Base-by-base conservation (phyloP, 2,797 vertebrate genomes). In the Hipposideros larvatus region DNA sequence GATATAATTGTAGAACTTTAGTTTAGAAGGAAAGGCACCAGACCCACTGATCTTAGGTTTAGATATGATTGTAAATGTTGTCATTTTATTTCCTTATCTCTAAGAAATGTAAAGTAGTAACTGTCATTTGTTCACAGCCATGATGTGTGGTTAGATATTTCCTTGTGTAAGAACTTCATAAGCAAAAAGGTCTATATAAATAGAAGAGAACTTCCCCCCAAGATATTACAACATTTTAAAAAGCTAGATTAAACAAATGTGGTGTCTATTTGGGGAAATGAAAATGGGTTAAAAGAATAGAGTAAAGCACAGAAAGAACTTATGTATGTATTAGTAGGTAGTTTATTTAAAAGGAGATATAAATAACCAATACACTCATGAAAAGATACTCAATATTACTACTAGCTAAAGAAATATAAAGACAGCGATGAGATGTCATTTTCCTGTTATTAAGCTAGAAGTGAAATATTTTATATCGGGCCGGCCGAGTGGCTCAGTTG, bases 31-130 rank as follows among this genome's bases (percentile, higher is more conserved):
- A 95, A 92, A 87, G 2, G 22, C n/a, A 93, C 21, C 19, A 4
- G 37, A 79, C 13, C 19, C 24, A 46, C 46, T 75, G 61, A 59
- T 70, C 28, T 53, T 48, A 8, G 19, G 46, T 90, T 92, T 59
- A 66, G 41, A 74, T 83, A 31, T 92, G 51, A 37, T 15, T 75
- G 86, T 70, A 83, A 6, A 75, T 59, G 90, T 55, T 87, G 70
- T 63, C 51, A 11, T 83, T 87, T 90, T 91, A 68, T 89, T 83
- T 94, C 55, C 11, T 95, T 57, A 86, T 80, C n/a, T 95, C 41
- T 85, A 78, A 82, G 48, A 93, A 68, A 79, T 78, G 11, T 11
- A 82, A 15, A 83, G 11, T n/a, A 84, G 3, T 26, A 89, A 78
- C 59, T 87, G 21, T 77, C n/a, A 57, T 59, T 65, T 95, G n/a